These are phyloP conservation scores for Scyliorhinus canicula DNA, from an alignment of 2,797 vertebrate genomes.

Conservation along the genomic window DNA sequence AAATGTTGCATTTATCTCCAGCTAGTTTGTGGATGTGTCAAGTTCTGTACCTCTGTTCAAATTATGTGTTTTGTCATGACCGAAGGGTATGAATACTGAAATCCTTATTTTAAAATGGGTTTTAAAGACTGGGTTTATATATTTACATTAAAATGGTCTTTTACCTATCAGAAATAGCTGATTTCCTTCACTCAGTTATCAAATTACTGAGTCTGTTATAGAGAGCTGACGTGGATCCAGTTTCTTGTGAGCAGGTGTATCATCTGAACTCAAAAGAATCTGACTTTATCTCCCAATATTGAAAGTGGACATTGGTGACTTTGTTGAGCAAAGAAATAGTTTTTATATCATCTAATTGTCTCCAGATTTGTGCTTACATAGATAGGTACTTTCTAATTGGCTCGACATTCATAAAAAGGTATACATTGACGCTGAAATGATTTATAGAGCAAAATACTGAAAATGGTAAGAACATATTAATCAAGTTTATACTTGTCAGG, in stretches of 20 bases:
- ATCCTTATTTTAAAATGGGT: too few relatives aligned
- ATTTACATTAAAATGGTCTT: too few relatives aligned
- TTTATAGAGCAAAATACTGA: constrained; percentile 50
- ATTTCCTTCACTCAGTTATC: too few relatives aligned
- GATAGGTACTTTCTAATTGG: constrained; percentile 23
- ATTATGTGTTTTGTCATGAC: too few relatives aligned
- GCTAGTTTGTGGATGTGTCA: too few relatives aligned
- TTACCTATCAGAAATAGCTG: too few relatives aligned
- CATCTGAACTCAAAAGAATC: neutral
- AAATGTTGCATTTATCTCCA: too few relatives aligned
- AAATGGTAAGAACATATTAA: constrained; percentile 53
- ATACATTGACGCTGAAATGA: constrained; percentile 44
- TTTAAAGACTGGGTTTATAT: too few relatives aligned
- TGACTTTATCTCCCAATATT: neutral
- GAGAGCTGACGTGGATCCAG: too few relatives aligned
- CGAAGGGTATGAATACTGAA: too few relatives aligned
- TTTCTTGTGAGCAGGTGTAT: neutral
- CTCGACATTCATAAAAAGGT: neutral
- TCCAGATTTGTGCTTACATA: neutral
- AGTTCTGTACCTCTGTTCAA: too few relatives aligned
- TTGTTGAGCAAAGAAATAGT: neutral
- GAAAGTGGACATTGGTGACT: neutral
- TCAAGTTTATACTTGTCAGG: constrained; percentile 52
- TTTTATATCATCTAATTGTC: neutral
- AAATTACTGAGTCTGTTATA: neutral